Evolutionary conservation across 2,797 vertebrate species (phyloP), one percentile per base, ranked within the genome.

Genomic region (Myotis daubentonii): DNA sequence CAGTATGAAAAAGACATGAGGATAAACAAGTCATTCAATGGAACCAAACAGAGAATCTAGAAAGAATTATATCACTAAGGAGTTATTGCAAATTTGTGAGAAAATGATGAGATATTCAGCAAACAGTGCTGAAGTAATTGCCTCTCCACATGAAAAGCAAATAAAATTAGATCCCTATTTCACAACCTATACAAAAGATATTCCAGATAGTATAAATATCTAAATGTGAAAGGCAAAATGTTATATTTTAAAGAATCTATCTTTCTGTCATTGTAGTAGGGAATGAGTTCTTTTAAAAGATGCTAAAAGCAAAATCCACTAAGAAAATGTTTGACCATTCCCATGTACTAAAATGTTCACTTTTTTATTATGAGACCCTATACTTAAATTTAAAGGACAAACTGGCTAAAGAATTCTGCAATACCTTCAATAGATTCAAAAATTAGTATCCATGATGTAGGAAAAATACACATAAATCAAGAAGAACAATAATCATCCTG

Each of bases 291-390:
- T 84, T 90, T 95, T 44, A 66, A 89, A 81, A 91, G 28, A 75
- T 82, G 47, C 87, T 91, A 82, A 89, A 91, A 65, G n/a, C 8
- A 93, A 93, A 88, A 23, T n/a, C 22, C 28, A 85, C 8, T 51
- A 91, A 66, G 68, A 91, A 76, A 87, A 36, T 17, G 47, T 74
- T 22, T 71, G 5, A 80, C 68, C 38, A 84, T 66, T 87, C 60
- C 41, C 66, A 44, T 23, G 5, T 51, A 30, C 74, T 75, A 51
- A 72, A 82, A 22, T 47, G 62, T 82, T n/a, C 60, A 38, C 13
- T 25, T 41, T 36, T 47, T 70, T 83, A 90, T 85, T 33, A 62
- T 62, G 16, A 92, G 47, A 87, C 20, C 38, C 36, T 68, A 47
- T 53, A 72, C 30, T 28, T 47, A 82, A 74, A 70, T 89, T 33